phyloP scores from a whole-genome alignment of 2,888 invertebrate genomes.

The Pseudoips prasinana region DNA sequence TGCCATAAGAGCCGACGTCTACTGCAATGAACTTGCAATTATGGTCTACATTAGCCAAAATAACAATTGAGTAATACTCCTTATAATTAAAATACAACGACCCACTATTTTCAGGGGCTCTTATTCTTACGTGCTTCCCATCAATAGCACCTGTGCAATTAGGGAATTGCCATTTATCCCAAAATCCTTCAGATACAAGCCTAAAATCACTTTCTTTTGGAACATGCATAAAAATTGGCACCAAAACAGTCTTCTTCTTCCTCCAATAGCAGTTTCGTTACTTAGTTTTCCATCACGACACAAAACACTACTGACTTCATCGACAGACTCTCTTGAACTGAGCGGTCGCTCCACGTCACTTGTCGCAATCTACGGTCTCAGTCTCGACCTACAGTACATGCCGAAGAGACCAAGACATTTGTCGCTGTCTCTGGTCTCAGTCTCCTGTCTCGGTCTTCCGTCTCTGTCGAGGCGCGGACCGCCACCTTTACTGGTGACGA shows the following conservation, averaged over 20 bases:
- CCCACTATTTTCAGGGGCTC: slow-evolving; percentile 20
- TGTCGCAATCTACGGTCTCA: not conserved
- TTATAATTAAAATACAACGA: slow-evolving; percentile 33
- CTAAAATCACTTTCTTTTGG: slow-evolving; percentile 9
- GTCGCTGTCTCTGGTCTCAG: not conserved
- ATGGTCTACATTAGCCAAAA: slow-evolving; percentile 33
- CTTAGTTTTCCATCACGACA: slow-evolving; percentile 1
- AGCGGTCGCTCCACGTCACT: no score
- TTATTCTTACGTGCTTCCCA: slow-evolving; percentile 32
- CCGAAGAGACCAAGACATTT: slow-evolving; percentile 1
- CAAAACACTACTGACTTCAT: not conserved
- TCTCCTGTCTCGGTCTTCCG: no score
- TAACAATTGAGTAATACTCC: slow-evolving; percentile 11
- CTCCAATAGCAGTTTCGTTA: slow-evolving; percentile 1
- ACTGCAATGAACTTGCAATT: slow-evolving; percentile 28
- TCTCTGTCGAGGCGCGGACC: no score
- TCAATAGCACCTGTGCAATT: slow-evolving; percentile 25
- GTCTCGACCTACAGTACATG: no score
- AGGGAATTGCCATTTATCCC: slow-evolving; percentile 20
- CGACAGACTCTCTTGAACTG: not conserved
- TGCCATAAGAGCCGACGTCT: slow-evolving; percentile 25
- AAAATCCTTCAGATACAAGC: slow-evolving; percentile 9
- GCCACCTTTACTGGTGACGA: no score
- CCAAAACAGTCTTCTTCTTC: slow-evolving; percentile 9
- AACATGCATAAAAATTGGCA: slow-evolving; percentile 13